Conservation (phyloP, 1,140 invertebrate genomes). For the Drosophila jambulina region DNA sequence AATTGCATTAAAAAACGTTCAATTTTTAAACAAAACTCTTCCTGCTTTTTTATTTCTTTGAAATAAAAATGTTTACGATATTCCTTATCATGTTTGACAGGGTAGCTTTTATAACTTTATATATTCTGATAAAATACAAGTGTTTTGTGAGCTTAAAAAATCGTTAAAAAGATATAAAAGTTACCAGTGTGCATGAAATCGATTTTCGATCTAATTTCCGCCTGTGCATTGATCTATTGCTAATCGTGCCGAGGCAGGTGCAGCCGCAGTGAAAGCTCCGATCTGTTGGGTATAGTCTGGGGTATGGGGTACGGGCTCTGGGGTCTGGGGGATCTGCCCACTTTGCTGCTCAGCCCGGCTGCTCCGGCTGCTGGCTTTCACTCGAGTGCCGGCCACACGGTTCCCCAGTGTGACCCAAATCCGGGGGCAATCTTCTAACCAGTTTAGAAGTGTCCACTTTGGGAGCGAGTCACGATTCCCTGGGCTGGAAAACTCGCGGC, state of each 20-base stretch:
- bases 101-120: not conserved
- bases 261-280: constrained; percentile 61
- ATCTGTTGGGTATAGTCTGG: constrained; percentile 37
- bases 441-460: constrained; percentile 68
- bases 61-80: not conserved
- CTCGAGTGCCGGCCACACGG: constrained; percentile 24
- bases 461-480: constrained; percentile 47
- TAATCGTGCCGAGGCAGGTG: constrained; percentile 39
- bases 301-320: constrained; percentile 7
- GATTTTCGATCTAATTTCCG: constrained; percentile 39
- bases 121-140: not conserved
- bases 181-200: constrained; percentile 23
- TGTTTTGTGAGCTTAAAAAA: constrained; percentile 4
- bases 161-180: constrained; percentile 4
- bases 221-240: constrained; percentile 43
- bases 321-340: constrained; percentile 54
- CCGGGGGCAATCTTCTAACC: constrained; percentile 63
- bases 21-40: constrained; percentile 24
- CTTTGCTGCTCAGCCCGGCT: constrained; percentile 38
- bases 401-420: constrained; percentile 52
- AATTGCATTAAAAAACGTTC: not conserved
- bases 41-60: not conserved
- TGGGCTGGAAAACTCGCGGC: constrained; percentile 52
- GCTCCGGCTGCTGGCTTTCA: constrained; percentile 54
- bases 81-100: not conserved